Evolutionary conservation across 53 echinoderm and acorn worm genomes (phyloP), one percentile per base, ranked within the genome.

Genomic region (Holothuria leucospilota): DNA sequence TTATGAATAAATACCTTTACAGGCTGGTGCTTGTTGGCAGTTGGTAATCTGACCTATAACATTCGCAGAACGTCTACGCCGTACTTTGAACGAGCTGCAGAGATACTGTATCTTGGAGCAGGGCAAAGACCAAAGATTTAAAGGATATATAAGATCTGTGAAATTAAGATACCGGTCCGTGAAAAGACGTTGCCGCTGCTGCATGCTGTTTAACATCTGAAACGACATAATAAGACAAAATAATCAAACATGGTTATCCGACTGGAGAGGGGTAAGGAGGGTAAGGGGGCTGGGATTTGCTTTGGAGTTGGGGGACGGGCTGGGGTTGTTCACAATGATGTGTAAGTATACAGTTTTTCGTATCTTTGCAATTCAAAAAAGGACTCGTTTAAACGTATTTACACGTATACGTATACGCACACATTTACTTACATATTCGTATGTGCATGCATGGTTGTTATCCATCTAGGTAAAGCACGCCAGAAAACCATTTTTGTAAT

Each of bases 41-140:
- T 38, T 7, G 28, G 38, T 59, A 14, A 60, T 80, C 80, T 80
- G 80, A 16, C 30, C 28, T 18, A 23, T 26, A 3, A 6, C 15
- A 42, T 72, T 72, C 20, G n/a, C 15, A 8, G 80, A 51, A 80
- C 29, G 13, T 29, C 30, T 24, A 18, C 27, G 21, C 13, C 67
- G 28, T 3, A 67, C 28, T 27, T 27, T 29, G 20, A 80, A 80
- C 6, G 80, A 80, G n/a, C 59, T 34, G 29, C 80, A 80, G 23
- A 80, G 61, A 80, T 80, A 80, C 80, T 30, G 28, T 59, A 80
- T 59, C 80, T 80, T 26, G 12, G 11, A 59, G 59, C 80, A 80
- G 28, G 80, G 80, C 3, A 62, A 62, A 7, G 59, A 80, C 80
- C 29, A 1, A n/a, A 80, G 61, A 34, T 39, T 80, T 21, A 80